Percentiles rank a stretch among this genome's conserved stretches.
phyloP scores from a whole-genome alignment of 2,888 invertebrate genomes.

The Sarcophaga caerulescens region DNA sequence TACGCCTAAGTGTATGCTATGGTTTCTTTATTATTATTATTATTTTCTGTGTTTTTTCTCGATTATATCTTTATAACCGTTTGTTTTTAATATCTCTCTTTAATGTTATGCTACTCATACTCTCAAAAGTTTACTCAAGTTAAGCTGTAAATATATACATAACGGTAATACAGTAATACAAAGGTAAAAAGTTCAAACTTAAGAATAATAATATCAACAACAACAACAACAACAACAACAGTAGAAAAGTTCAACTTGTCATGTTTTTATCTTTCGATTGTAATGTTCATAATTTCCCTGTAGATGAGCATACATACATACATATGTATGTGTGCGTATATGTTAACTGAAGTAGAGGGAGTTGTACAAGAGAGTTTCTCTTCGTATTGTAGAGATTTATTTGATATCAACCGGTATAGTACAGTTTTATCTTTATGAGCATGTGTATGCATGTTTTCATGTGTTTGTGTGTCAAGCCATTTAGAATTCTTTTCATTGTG shows the following conservation, averaged over 20 bases:
- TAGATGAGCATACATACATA: background rate
- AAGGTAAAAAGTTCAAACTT: constrained; percentile 4
- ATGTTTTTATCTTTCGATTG: constrained; percentile 7
- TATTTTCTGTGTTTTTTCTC: background rate
- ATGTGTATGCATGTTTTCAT: too few species aligned
- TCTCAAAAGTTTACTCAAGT: too few species aligned
- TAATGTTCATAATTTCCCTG: background rate
- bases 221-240: too few species aligned
- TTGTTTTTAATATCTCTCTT: background rate
- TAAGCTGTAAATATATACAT: too few species aligned
- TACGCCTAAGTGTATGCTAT: background rate
- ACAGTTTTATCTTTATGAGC: too few species aligned
- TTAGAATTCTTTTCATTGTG: background rate
- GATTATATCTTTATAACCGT: constrained; percentile 12
- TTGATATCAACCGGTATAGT: background rate
- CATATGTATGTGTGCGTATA: background rate
- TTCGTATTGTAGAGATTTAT: too few species aligned
- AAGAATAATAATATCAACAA: background rate
- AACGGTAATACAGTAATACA: too few species aligned
- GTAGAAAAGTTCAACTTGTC: constrained; percentile 21
- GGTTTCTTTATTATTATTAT: background rate
- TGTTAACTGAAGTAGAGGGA: too few species aligned
- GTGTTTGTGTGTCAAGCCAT: background rate
- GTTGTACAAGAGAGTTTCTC: too few species aligned
- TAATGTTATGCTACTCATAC: too few species aligned